Conservation (phyloP, 2,113 vertebrate species). For the Gallinago jamesoni region DNA sequence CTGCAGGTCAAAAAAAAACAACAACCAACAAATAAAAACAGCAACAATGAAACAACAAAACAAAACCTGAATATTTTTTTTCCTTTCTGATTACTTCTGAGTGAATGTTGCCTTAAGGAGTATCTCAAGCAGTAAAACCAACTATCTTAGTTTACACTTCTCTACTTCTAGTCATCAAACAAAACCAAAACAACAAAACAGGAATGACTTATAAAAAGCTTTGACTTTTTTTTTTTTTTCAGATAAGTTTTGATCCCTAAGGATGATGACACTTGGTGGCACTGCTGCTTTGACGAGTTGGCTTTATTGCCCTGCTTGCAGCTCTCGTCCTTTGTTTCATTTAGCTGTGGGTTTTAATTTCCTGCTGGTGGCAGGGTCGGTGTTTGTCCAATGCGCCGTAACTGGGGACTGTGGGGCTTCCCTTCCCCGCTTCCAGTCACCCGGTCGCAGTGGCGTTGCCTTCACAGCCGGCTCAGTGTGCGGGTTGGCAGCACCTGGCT, state of each 20-base stretch:
- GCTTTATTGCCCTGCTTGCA: neutral
- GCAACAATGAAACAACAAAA: neutral
- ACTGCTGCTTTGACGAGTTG: neutral
- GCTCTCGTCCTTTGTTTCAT: neutral
- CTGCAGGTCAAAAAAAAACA: neutral
- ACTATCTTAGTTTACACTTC: neutral
- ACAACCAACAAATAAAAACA: neutral
- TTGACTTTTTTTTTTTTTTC: neutral
- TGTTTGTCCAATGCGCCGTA: neutral
- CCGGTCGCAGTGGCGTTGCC: neutral
- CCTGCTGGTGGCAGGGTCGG: neutral
- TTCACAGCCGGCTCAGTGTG: neutral
- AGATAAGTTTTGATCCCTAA: neutral
- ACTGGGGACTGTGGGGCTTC: neutral
- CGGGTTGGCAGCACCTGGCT: neutral
- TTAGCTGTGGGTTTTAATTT: conserved; percentile 30
- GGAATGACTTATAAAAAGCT: neutral
- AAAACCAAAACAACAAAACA: neutral
- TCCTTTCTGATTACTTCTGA: neutral
- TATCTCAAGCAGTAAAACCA: neutral
- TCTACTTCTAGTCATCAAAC: neutral
- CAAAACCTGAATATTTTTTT: neutral
- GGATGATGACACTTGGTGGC: neutral
- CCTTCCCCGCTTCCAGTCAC: neutral
- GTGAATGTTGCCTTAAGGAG: neutral